Evolutionary conservation across 2,888 invertebrate genomes (phyloP), one percentile per base, ranked within the genome.

Genomic region (Cerastoderma edule): DNA sequence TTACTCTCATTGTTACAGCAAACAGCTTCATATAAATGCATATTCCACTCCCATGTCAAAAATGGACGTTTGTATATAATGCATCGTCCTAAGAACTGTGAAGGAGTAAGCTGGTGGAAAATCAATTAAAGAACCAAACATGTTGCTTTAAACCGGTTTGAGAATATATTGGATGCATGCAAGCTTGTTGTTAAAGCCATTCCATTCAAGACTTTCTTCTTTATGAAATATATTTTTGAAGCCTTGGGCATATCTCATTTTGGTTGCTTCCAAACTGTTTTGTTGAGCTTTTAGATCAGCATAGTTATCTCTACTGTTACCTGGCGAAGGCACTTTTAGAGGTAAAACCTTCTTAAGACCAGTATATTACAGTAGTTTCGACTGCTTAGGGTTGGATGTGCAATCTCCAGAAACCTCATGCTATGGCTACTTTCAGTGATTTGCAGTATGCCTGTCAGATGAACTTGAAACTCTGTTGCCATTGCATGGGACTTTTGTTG

Each of bases 381-480:
- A 13, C 39, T 39, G 39, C 10, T 39, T 39, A n/a, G n/a, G n/a
- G 39, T 39, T 8, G 16, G 39, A 39, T 16, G 39, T 13, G 39
- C 10, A 16, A 39, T 39, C 16, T 13, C 16, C 10, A 16, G 10
- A 39, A 39, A 13, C 10, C 39, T 39, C 8, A 39, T 39, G 16
- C 39, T 39, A 39, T 8, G 39, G 10, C 16, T 8, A 39, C 39
- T 63, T 33, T 2, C 39, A 39, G 39, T 39, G 39, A 39, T 48
- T 39, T 53, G 22, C 22, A 67, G 57, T 8, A 69, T 69, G 30
- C 69, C 69, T 60, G 69, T 46, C 44, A 60, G 57, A 28, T 69
- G 69, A 32, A 60, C 19, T 44, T 69, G 69, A 35, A 57, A 69
- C 60, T 60, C 60, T 60, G 69, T 69, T 54, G 69, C 69, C 69